Evolutionary conservation across 1,140 invertebrate genomes (phyloP).

Genomic region (Drosophila fuyamai): DNA sequence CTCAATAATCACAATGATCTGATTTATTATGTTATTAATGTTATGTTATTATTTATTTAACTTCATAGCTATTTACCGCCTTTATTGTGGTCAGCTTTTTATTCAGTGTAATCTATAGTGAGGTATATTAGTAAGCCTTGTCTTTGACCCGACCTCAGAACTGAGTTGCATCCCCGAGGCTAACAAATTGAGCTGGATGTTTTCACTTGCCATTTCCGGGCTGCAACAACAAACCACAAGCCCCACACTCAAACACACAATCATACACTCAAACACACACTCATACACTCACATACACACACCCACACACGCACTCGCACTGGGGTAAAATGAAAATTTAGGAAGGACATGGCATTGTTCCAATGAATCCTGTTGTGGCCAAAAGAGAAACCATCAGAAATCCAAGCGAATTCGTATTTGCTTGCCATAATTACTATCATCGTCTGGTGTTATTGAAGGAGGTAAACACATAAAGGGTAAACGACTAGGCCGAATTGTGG

Average conservation of each 20-base stretch:
- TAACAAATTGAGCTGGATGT: conserved; percentile 65
- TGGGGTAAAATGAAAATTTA: conserved; percentile 16
- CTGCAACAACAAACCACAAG: conserved; percentile 41
- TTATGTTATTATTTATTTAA: too few species aligned
- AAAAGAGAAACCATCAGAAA: conserved; percentile 6
- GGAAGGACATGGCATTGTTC: conserved; percentile 28
- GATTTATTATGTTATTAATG: too few species aligned
- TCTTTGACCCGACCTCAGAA: conserved; percentile 15
- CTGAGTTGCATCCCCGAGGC: conserved; percentile 13
- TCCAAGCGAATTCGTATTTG: conserved; percentile 12
- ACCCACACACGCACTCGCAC: conserved; percentile 3
- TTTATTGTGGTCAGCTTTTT: too few species aligned
- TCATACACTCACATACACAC: neutral
- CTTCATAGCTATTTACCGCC: too few species aligned
- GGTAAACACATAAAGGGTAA: conserved; percentile 9
- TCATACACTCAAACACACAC: too few species aligned
- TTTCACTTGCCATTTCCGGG: conserved; percentile 67
- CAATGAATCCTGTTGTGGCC: conserved; percentile 25
- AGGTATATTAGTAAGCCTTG: conserved; percentile 28
- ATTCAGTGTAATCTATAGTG: neutral
- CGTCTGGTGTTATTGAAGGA: conserved; percentile 12
- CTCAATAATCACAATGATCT: too few species aligned
- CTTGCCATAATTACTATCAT: conserved; percentile 31
- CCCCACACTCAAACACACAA: conserved; percentile 5
- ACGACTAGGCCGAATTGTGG: conserved; percentile 1